A percentile compares a stretch with the other conserved stretches of the same genome.
Evolutionary conservation across 2,113 vertebrate genomes (phyloP).

Genomic region (Mandrillus leucophaeus): DNA sequence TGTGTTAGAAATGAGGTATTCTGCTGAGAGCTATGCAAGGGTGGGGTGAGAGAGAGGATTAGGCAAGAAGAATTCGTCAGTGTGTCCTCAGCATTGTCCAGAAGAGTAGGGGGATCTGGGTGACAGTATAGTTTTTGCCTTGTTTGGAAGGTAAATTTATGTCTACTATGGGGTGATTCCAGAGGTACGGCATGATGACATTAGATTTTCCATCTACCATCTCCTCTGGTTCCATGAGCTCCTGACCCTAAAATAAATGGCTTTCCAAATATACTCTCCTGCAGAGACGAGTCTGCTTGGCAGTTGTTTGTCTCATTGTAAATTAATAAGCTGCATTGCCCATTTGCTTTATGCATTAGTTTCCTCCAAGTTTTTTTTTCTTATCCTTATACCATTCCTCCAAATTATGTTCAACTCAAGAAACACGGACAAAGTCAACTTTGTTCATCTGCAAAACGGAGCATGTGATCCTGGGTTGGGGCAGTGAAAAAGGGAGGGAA

Average conservation of each 20-base stretch:
- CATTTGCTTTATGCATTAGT: background rate
- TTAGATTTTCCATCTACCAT: background rate
- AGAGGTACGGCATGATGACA: background rate
- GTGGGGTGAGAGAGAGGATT: rapidly evolving
- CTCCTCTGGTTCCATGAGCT: background rate
- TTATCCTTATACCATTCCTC: background rate
- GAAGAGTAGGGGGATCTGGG: background rate
- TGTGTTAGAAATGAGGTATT: background rate
- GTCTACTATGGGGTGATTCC: background rate
- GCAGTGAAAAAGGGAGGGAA: background rate
- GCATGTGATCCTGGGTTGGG: background rate
- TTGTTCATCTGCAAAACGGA: background rate
- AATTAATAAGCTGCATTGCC: background rate
- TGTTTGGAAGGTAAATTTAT: background rate
- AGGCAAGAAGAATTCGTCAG: background rate
- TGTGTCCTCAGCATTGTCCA: background rate
- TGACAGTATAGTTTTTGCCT: background rate
- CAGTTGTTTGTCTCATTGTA: background rate
- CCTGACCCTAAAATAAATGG: background rate
- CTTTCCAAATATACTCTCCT: background rate
- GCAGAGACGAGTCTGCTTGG: background rate
- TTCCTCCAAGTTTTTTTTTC: background rate
- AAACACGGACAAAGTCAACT: background rate
- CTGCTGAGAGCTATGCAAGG: background rate
- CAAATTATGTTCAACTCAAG: background rate